Evolutionary conservation across 2,113 vertebrate species (phyloP).

Genomic region (Passerina amoena): DNA sequence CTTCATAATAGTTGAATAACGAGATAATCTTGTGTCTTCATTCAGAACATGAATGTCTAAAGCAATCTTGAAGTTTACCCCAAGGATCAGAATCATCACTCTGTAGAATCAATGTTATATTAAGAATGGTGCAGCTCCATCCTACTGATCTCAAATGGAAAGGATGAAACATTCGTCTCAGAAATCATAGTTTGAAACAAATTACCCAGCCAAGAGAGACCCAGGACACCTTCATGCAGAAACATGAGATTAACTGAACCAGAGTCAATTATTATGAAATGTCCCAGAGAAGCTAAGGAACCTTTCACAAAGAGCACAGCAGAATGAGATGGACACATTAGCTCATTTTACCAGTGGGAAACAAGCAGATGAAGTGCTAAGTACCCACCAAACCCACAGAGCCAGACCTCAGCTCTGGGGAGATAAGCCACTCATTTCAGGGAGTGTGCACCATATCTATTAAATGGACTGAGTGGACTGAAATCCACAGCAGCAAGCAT

Average conservation of each 20-base stretch:
- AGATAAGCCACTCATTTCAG: background rate
- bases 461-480: background rate
- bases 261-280: background rate
- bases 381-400: background rate
- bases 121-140: background rate
- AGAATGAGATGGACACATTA: background rate
- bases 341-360: background rate
- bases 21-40: background rate
- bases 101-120: background rate
- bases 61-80: background rate
- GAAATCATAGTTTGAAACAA: background rate
- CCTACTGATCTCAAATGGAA: background rate
- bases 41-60: background rate
- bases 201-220: background rate
- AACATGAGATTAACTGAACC: background rate
- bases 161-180: background rate
- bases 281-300: background rate
- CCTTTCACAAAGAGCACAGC: background rate
- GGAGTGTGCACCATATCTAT: background rate
- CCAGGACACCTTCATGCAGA: background rate
- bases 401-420: background rate
- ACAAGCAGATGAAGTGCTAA: background rate
- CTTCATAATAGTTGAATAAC: background rate
- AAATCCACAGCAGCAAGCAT: background rate
- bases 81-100: background rate